phyloP scores from a whole-genome alignment of 2,113 vertebrate genomes.

The Thomomys bottae region DNA sequence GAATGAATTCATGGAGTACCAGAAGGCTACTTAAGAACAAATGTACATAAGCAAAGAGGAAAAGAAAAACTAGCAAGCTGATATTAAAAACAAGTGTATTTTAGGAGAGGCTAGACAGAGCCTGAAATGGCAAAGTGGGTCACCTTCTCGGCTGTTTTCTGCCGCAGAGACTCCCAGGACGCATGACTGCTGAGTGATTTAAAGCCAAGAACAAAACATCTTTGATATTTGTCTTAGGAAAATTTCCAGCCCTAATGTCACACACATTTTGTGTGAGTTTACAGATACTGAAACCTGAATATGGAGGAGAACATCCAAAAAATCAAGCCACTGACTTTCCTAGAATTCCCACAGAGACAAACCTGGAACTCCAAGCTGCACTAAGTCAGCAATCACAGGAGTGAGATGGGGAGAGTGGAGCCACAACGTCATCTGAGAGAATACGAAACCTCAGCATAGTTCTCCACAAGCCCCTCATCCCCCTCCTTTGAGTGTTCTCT shows the following conservation, averaged over 20 bases:
- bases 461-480: background rate
- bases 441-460: background rate
- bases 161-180: background rate
- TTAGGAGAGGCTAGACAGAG: background rate
- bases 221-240: background rate
- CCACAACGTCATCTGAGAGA: background rate
- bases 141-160: conserved; percentile 20
- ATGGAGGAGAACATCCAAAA: background rate
- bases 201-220: conserved; percentile 47
- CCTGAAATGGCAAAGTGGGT: conserved; percentile 44
- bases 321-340: background rate
- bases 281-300: conserved; percentile 8
- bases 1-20: background rate
- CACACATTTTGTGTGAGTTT: background rate
- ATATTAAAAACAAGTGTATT: background rate
- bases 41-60: background rate
- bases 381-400: background rate
- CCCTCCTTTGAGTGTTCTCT: background rate
- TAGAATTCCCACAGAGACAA: background rate
- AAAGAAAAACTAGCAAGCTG: background rate
- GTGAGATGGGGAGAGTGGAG: background rate
- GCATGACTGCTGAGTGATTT: background rate
- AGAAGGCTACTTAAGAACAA: background rate
- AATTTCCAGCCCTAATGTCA: background rate
- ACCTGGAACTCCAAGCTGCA: background rate